phyloP scores from a whole-genome alignment of 1,140 invertebrate species.

The Ceratosolen fusciceps region DNA sequence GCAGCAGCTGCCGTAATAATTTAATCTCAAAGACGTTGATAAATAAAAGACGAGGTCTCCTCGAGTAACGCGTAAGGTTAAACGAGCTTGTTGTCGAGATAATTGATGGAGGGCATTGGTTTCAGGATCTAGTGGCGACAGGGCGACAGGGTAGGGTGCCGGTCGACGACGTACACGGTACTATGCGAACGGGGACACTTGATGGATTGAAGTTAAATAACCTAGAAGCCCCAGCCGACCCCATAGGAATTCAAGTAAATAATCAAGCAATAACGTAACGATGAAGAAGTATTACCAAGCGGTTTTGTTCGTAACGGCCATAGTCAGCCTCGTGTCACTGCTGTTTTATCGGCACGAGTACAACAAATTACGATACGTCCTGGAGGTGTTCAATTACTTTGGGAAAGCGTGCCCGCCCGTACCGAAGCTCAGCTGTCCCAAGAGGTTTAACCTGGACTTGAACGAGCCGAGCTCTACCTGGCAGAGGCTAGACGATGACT shows the following conservation, averaged over 20 bases:
- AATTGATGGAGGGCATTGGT: too few relatives aligned
- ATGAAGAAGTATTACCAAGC: conserved; percentile 86
- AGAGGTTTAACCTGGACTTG: conserved; percentile 55
- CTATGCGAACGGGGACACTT: conserved; percentile 45
- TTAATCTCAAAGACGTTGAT: too few relatives aligned
- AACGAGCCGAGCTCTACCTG: conserved; percentile 72
- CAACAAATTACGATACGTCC: conserved; percentile 79
- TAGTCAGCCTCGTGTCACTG: conserved; percentile 78
- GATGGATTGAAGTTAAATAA: conserved; percentile 38
- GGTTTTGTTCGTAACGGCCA: conserved; percentile 76
- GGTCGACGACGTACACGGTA: too few relatives aligned
- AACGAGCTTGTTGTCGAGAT: too few relatives aligned
- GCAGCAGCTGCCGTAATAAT: too few relatives aligned
- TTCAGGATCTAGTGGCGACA: too few relatives aligned
- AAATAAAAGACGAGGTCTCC: too few relatives aligned
- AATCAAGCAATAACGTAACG: conserved; percentile 43
- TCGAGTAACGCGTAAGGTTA: too few relatives aligned
- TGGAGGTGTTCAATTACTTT: conserved; percentile 85
- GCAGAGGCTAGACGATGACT: conserved; percentile 70
- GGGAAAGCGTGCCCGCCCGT: conserved; percentile 72
- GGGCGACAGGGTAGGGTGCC: too few relatives aligned
- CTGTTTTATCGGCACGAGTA: conserved; percentile 85
- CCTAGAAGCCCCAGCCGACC: conserved; percentile 23
- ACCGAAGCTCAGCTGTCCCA: conserved; percentile 53
- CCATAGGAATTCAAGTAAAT: conserved; percentile 8